Base-by-base conservation (phyloP, 2,797 vertebrate genomes). In the Bradypodion ventrale region DNA sequence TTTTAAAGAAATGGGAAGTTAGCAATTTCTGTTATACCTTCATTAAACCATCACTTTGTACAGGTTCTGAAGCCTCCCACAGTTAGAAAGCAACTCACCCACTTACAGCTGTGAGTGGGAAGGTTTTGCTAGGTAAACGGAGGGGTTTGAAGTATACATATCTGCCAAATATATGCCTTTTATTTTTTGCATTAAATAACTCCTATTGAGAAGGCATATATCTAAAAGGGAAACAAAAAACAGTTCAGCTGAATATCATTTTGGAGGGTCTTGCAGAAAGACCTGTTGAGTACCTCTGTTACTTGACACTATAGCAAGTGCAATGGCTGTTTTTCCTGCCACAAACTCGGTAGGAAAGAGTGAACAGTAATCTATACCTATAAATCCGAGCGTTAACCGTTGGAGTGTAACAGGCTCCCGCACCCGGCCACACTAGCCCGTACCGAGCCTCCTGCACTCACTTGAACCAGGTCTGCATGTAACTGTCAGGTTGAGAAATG, bases 1-100 rank as follows among this genome's bases (percentile, higher is more conserved):
- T 85, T 91, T 90, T 87, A 80, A 89, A 90, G 52, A 80, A 85
- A 62, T 44, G 75, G 44, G 65, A 90, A 89, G 63, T 75, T 93
- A 89, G 84, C 0, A 0, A 70, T 90, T 91, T 89, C 75, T 89
- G 0, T 78, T 86, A 56, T 59, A 75, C 66, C 91, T 91, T 89
- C 82, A 88, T 91, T 89, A 90, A 91, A 82, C 84, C 19, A 0
- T 91, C 81, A 78, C 74, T 91, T 91, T 63, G 2, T 77, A 42
- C 66, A 37, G 60, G 66, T 90, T 89, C 80, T 91, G 63, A 85
- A 91, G 78, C 91, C 86, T 90, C 92, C 92, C 82, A 92, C 86
- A 75, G 89, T 79, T 37, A 78, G 0, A 80, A 87, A 93, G 94
- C 68, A 84, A n/a, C 69, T 87, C 85, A 89, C 68, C 82, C 77